Base-by-base conservation (phyloP, 1,140 invertebrate genomes). In the Agraylea sexmaculata region DNA sequence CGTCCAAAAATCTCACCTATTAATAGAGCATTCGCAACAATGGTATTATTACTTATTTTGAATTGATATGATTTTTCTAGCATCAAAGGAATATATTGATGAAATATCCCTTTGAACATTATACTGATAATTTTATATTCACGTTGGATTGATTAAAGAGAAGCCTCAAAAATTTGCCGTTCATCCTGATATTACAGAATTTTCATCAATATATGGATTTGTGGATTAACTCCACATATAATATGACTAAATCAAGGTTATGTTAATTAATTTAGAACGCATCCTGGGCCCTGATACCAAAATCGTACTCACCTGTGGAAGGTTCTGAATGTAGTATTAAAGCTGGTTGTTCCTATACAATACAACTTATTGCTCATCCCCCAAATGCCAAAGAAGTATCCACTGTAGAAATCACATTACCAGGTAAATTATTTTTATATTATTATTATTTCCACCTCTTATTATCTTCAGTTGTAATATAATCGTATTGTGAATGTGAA, bases 281-380 rank as follows among this genome's bases (percentile, higher is more conserved):
- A 0, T 34, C 38, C 6, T 64, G 56, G 59, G 54, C 51, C 47
- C 8, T 58, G 10, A 50, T 66, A 2, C 64, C 64, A 1, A 31
- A 51, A 1, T 43, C 42, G 17, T 16, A 52, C 0, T 60, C 51
- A 34, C 43, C 56, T 0, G 51, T 58, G 1, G 52, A 55, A 1
- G 57, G 55, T 8, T 52, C 52, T 1, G 16, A 37, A 3, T 66
- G 62, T 32, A 54, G 57, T 2, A 56, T 65, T 7, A 51, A 55
- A 4, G 62, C 62, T 0, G 60, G 60, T 2, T 67, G 64, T 31
- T 29, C 59, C 1, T 67, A 67, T 45, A 28, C 35, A 2, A 55
- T 67, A 6, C 37, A 40, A 2, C 46, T 67, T 4, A 59, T 54
- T 1, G 52, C 62, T 0, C 55, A 62, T 21, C 62, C 62, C 1